Evolutionary conservation across 1,140 invertebrate genomes (phyloP).

Genomic region (Pentalonia nigronervosa): DNA sequence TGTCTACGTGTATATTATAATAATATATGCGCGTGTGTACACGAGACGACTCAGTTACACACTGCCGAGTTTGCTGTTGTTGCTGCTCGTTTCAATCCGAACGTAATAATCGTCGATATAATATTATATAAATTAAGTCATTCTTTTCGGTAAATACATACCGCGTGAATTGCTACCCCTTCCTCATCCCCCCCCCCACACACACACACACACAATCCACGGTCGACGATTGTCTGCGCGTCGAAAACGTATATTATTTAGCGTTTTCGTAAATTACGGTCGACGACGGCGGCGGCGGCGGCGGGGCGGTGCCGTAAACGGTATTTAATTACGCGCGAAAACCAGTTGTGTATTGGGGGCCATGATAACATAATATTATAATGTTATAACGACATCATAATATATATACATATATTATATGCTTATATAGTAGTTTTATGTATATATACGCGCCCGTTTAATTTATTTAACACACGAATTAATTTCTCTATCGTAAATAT

Average conservation of each 20-base stretch:
- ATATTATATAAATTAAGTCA: neutral
- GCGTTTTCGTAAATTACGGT: slow-evolving; percentile 16
- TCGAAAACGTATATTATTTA: neutral
- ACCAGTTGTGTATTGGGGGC: neutral
- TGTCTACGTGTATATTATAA: neutral
- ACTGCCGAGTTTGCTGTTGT: neutral
- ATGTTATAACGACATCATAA: slow-evolving; percentile 16
- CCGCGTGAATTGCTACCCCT: too few relatives aligned
- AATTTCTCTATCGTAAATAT: neutral
- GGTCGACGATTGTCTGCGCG: neutral
- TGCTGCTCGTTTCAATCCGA: neutral
- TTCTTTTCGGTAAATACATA: neutral
- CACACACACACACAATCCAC: too few relatives aligned
- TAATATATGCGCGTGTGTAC: neutral
- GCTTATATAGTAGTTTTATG: neutral
- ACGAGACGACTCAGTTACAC: slow-evolving; percentile 10
- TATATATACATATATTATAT: neutral
- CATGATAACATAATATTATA: neutral
- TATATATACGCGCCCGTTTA: neutral
- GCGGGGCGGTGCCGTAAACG: slow-evolving; percentile 20
- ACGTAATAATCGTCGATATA: too few relatives aligned
- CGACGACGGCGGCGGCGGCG: neutral
- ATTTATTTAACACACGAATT: slow-evolving; percentile 19
- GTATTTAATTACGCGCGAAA: slow-evolving; percentile 44
- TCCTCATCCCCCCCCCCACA: too few relatives aligned